Evolutionary conservation across 2,113 vertebrate genomes (phyloP), one percentile per base, ranked within the genome.

Genomic region (Empidonax traillii): DNA sequence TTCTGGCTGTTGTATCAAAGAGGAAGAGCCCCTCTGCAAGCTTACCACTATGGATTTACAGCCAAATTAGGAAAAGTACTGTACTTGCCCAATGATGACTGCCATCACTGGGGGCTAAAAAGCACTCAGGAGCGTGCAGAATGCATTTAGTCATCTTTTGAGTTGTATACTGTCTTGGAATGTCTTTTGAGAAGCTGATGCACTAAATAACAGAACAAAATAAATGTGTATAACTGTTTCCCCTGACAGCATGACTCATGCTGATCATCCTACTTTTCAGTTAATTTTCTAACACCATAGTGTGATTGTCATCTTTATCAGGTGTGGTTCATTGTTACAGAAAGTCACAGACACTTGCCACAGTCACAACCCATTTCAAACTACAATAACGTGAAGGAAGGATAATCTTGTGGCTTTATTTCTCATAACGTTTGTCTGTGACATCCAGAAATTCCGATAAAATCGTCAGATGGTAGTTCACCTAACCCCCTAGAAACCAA

Each of bases 311-410:
- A 91, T 90, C 76, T 96, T 91, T 93, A 93, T 84, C n/a, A 87
- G 91, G 89, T 91, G 68, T 87, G 89, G 95, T 91, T 95, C 89
- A 90, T 95, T 96, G 90, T 95, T 97, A 96, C 59, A 97, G 96
- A 97, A 97, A 97, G 88, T 96, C 96, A 96, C 93, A 97, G 94
- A 73, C 47, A 89, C 62, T 96, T 96, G 84, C 88, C 94, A 96
- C 72, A 94, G 52, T 92, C 78, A 81, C 56, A 96, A 87, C 80
- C 85, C 93, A 85, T 95, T 97, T 98, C 68, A 92, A 92, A 93
- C 80, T 93, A 89, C 53, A 93, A 33, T 66, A 93, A 89, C 84
- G 82, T 7, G 65, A 94, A 84, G 68, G 74, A 96, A 88, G n/a
- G 81, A 33, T 49, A 65, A 88, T 12, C 86, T 94, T 97, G 59